phyloP scores from a whole-genome alignment of 2,113 vertebrate genomes.

The Mobula birostris region DNA sequence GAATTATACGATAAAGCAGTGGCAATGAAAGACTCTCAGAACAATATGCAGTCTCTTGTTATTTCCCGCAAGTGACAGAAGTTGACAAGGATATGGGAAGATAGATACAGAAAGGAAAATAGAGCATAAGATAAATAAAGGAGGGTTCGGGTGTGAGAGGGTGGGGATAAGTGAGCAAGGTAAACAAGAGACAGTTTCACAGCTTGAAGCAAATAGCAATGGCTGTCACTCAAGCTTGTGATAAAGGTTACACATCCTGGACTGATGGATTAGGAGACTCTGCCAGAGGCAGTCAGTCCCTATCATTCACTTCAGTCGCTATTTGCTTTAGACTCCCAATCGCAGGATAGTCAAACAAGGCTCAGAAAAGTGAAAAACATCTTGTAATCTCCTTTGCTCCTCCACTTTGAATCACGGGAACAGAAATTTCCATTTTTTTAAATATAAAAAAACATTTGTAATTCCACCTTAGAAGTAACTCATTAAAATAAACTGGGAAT shows the following conservation, averaged over 20 bases:
- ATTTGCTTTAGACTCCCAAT: conserved; percentile 18
- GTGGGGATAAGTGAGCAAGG: too few relatives aligned
- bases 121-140: neutral
- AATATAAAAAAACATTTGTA: neutral
- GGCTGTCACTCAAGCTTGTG: conserved; percentile 17
- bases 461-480: neutral
- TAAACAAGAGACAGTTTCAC: neutral
- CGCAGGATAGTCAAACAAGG: neutral
- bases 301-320: conserved; percentile 28
- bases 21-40: neutral
- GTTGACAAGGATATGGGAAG: neutral
- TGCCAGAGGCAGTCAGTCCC: conserved; percentile 21
- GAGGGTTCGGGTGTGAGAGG: neutral
- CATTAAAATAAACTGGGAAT: neutral
- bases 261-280: conserved; percentile 23
- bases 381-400: neutral
- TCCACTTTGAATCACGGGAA: neutral
- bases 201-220: conserved; percentile 14
- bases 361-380: neutral
- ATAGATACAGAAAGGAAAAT: neutral
- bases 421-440: neutral
- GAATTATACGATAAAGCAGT: neutral
- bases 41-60: neutral
- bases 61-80: neutral
- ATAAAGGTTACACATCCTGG: neutral